Conservation (phyloP, 2,113 vertebrate species). For the Corydoras maculifer region DNA sequence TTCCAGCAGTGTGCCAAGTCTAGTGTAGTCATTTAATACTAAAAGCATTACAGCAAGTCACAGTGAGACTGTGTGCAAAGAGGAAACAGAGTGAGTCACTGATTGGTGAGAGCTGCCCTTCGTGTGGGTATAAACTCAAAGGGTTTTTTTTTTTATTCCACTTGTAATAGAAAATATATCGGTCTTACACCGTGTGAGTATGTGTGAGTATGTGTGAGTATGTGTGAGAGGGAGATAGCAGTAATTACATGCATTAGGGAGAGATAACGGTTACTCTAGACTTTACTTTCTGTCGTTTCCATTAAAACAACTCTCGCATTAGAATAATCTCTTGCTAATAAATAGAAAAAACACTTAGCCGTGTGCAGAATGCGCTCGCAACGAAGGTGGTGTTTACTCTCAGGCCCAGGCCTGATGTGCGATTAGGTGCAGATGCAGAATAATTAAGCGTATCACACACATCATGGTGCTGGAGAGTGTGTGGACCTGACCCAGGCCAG, state of each 20-base stretch:
- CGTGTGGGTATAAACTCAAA: slow-evolving; percentile 30
- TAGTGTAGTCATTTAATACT: slow-evolving; percentile 13
- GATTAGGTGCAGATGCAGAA: slow-evolving; percentile 1
- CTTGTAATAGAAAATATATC: slow-evolving; percentile 24
- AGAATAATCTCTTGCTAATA: neutral
- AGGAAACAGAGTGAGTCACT: slow-evolving; percentile 35
- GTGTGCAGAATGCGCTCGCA: too few relatives aligned
- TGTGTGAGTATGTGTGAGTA: neutral
- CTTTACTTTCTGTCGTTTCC: neutral
- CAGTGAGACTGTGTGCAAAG: slow-evolving; percentile 3
- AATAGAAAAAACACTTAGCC: too few relatives aligned
- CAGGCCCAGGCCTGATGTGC: neutral
- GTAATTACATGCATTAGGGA: neutral
- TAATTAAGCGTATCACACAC: slow-evolving; percentile 19
- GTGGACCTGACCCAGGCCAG: slow-evolving; percentile 17
- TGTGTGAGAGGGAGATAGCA: neutral
- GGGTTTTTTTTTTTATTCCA: slow-evolving; percentile 25
- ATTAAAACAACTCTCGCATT: neutral
- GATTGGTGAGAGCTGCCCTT: slow-evolving; percentile 28
- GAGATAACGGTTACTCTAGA: neutral
- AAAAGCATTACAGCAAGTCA: slow-evolving; percentile 21
- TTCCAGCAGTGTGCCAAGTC: slow-evolving; percentile 8
- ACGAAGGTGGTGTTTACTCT: neutral
- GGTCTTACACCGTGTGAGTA: neutral
- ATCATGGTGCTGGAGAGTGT: slow-evolving; percentile 22